Evolutionary conservation across 2,888 invertebrate species (phyloP).

Genomic region (Nephrotoma flavescens): DNA sequence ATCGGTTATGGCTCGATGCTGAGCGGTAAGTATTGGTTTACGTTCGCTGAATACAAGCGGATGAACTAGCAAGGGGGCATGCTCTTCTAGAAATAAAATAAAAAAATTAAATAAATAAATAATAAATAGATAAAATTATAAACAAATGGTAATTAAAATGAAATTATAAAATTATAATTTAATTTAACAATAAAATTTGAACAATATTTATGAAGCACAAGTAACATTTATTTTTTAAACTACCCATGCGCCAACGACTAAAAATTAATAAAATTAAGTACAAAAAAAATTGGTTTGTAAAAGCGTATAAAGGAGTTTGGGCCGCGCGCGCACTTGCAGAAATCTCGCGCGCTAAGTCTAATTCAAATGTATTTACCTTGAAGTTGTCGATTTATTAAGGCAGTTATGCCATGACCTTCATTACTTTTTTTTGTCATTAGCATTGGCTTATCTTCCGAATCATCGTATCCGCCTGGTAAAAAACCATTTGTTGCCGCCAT

Average conservation of each 20-base stretch:
- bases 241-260: background rate
- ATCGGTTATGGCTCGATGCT: conserved; percentile 11
- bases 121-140: conserved; percentile 14
- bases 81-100: conserved; percentile 33
- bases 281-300: background rate
- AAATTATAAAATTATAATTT: conserved; percentile 15
- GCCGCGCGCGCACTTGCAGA: no score
- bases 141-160: background rate
- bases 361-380: conserved; percentile 42
- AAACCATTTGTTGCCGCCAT: conserved; percentile 62
- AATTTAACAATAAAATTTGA: conserved; percentile 5
- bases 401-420: conserved; percentile 64
- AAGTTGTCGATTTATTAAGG: conserved; percentile 57
- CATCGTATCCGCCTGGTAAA: conserved; percentile 51
- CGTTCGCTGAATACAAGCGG: conserved; percentile 13
- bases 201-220: background rate
- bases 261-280: background rate
- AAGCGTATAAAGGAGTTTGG: no score
- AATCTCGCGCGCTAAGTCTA: conserved; percentile 7
- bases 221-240: background rate
- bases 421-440: conserved; percentile 52
- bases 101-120: conserved; percentile 18
- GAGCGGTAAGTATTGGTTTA: conserved; percentile 13
- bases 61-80: conserved; percentile 37
- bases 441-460: conserved; percentile 62